A percentile compares a stretch with the other conserved stretches of the same genome.
phyloP scores from a whole-genome alignment of 2,888 invertebrate species.

The Byasa hedistus region DNA sequence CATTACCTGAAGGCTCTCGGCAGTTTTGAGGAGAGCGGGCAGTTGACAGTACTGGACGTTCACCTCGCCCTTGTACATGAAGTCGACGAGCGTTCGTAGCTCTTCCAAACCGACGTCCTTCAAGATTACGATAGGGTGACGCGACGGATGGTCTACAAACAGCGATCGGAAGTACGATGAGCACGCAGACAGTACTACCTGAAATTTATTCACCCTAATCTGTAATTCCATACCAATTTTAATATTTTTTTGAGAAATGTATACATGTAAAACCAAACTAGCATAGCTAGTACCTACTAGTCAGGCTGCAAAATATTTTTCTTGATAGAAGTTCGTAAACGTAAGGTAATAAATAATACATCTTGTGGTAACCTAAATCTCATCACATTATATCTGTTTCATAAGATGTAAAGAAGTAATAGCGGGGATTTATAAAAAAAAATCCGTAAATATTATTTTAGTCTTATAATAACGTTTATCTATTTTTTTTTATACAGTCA shows the following conservation, averaged over 20 bases:
- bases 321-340: no score
- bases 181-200: constrained; percentile 96
- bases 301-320: no score
- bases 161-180: constrained; percentile 96
- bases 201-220: constrained; percentile 47
- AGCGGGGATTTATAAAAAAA: no score
- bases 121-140: constrained; percentile 95
- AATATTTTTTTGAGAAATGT: neutral
- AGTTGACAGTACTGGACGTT: constrained; percentile 96
- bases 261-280: neutral
- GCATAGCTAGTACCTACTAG: no score
- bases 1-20: constrained; percentile 91
- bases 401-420: no score
- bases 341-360: no score
- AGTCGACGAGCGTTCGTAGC: constrained; percentile 94
- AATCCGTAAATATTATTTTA: no score
- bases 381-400: no score
- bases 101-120: constrained; percentile 96
- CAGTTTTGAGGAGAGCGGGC: constrained; percentile 93
- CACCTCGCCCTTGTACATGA: constrained; percentile 98
- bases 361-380: no score
- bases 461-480: no score
- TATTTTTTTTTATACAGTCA: no score
- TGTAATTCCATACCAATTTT: neutral
- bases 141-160: constrained; percentile 95